Evolutionary conservation across 1,140 invertebrate genomes (phyloP), one percentile per base, ranked within the genome.

Genomic region (Drosophila sucinea): DNA sequence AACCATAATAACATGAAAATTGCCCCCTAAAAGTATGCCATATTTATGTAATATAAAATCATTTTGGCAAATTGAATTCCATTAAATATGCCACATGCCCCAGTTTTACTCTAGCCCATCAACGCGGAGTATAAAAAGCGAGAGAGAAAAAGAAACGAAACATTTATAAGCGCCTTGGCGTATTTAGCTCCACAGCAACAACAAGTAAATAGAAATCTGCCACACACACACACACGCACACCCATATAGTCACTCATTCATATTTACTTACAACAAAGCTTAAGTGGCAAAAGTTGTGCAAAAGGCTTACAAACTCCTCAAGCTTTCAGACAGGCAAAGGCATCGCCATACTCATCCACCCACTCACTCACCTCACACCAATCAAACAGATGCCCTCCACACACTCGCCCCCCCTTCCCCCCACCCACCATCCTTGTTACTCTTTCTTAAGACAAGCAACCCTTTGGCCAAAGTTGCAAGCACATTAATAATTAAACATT

Each of bases 401-500:
- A 60, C 66, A 73, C 60, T 47, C 33, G 10, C 10, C 1, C 60
- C 3, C 27, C 11, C 17, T 25, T 58, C 38, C 27, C 35, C 3
- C 8, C 23, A 55, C 54, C 61, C 35, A 33, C 41, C 33, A 41
- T 60, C 58, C 68, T 44, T 55, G 44, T 44, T 40, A n/a, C 47
- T 44, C 33, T 51, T 51, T 2, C 23, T 10, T 51, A 27, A 10
- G 25, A 51, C 25, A 51, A 51, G 33, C 58, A 61, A 29, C 35
- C 32, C 54, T 63, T 62, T 66, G 54, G 69, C 64, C 66, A 67
- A 70, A 80, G 73, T 84, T 87, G 83, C 83, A 87, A 80, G 84
- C 80, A 71, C 83, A 87, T 87, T 89, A 89, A 89, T 89, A 80
- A 87, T 89, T 89, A 83, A 87, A 77, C 84, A 89, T 72, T 77